Evolutionary conservation across 2,113 vertebrate species (phyloP), one percentile per base, ranked within the genome.

Genomic region (Lagenorhynchus albirostris): DNA sequence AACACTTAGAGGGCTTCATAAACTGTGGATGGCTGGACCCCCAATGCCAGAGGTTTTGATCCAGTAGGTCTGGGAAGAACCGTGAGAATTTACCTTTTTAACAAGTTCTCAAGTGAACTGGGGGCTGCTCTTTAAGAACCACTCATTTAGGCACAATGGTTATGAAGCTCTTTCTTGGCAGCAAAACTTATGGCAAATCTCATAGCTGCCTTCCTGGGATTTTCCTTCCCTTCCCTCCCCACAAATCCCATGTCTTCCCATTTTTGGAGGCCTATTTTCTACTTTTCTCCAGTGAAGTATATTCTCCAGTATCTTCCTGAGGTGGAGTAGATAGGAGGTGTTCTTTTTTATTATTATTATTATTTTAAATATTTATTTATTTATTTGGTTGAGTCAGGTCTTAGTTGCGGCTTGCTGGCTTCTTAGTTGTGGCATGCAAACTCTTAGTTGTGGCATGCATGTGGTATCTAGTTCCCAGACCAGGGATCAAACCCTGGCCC

Each of bases 21-120:
- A 26, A 44, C 21, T 6, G 21, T 2, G 21, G 41, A 7, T 9
- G 5, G 4, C 21, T 10, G 53, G 26, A 25, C 1, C 33, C 13
- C 8, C 20, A 50, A 4, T 20, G 5, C 6, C 15, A 41, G 21
- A 62, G 12, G 55, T 73, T 79, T 60, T 41, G 36, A 74, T 9
- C 31, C 29, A 14, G 26, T 36, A 88, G 12, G 9, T 77, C 26
- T 67, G 23, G 20, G 38, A 33, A 74, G 14, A 84, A 10, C 29
- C 8, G 38, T 14, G 36, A 63, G 33, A 47, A 68, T 18, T 77
- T 60, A 73, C 36, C 3, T 50, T 53, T 91, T 55, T 70, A 8
- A 38, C 18, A 41, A 31, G n/a, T 58, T 44, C 21, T 38, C 14
- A 26, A 2, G 47, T n/a, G 73, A 11, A 20, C 25, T 53, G 1